phyloP scores from a whole-genome alignment of 2,113 vertebrate species.

The Eulacestoma nigropectus region DNA sequence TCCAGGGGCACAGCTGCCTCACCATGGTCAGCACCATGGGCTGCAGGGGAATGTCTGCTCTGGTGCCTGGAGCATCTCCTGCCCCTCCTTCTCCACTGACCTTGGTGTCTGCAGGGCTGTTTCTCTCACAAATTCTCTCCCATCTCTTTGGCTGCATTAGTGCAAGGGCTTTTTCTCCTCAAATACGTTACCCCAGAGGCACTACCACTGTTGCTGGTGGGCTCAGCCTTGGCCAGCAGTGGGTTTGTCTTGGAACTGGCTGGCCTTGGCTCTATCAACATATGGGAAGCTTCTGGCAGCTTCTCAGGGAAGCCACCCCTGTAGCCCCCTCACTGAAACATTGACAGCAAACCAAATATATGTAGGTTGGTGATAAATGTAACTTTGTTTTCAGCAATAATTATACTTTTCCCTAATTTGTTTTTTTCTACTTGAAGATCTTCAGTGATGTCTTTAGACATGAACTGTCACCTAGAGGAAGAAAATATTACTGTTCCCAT shows the following conservation, averaged over 20 bases:
- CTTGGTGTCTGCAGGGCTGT: not conserved
- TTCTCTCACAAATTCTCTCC: not conserved
- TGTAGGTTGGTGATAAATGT: not conserved
- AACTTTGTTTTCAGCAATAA: not conserved
- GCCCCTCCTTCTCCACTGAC: not conserved
- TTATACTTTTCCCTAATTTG: not conserved
- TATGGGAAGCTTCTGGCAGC: not conserved
- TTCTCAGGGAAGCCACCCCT: not conserved
- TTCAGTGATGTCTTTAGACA: not conserved
- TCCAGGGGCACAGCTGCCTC: not conserved
- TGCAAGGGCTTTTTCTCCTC: not conserved
- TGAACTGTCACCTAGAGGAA: not conserved
- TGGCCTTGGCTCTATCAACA: not conserved
- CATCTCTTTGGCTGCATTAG: not conserved
- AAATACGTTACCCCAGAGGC: fast-evolving
- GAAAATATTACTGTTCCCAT: not conserved
- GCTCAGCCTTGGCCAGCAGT: not conserved
- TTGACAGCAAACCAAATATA: not conserved
- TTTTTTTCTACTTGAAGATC: not conserved
- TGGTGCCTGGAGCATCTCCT: not conserved
- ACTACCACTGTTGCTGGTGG: not conserved
- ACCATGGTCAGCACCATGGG: fast-evolving
- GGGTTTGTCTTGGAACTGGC: not conserved
- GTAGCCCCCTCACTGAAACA: not conserved
- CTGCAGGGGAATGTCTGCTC: not conserved